Evolutionary conservation across 1,140 invertebrate species (phyloP), one percentile per base, ranked within the genome.

Genomic region (Varroa destructor): DNA sequence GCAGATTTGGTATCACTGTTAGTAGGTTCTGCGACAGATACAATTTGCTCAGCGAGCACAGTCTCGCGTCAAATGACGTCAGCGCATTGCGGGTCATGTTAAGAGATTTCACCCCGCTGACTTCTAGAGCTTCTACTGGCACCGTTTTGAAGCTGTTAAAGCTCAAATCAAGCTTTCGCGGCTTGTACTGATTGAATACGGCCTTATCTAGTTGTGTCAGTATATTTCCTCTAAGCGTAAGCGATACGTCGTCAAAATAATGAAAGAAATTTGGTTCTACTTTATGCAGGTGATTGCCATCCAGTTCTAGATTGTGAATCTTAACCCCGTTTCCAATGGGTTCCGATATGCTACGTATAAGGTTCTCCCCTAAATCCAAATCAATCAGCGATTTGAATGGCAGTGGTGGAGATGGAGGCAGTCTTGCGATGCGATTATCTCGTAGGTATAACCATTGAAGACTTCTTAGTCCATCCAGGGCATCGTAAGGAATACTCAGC

Each of bases 91-190:
- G 14, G 36, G 14, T 67, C 37, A 67, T 40, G 37, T 67, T 67
- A 12, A 67, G 36, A 37, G 1, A 12, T 8, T 67, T 67, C 40
- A 67, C 14, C 2, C 46, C 40, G 46, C 61, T 67, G 5, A 43
- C 61, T 40, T 67, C 61, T 40, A 67, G 61, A 46, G 61, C 61
- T 67, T 67, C 61, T 5, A 67, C 61, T 46, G 61, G 61, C 1
- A 37, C 61, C 37, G 2, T 8, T 25, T 3, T 2, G 37, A 67
- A 67, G 40, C 37, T 67, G 40, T 67, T 67, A 37, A n/a, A 67
- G 37, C 61, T 67, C 40, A 67, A 37, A 67, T 67, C 61, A 46
- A 67, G 40, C 40, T 40, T 67, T 37, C 46, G 40, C 8, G 61
- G 61, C 46, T 67, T 67, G 36, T 67, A 67, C 40, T 46, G 61